Evolutionary conservation across 2,797 vertebrate genomes (phyloP).

Genomic region (Sebastes cheni): DNA sequence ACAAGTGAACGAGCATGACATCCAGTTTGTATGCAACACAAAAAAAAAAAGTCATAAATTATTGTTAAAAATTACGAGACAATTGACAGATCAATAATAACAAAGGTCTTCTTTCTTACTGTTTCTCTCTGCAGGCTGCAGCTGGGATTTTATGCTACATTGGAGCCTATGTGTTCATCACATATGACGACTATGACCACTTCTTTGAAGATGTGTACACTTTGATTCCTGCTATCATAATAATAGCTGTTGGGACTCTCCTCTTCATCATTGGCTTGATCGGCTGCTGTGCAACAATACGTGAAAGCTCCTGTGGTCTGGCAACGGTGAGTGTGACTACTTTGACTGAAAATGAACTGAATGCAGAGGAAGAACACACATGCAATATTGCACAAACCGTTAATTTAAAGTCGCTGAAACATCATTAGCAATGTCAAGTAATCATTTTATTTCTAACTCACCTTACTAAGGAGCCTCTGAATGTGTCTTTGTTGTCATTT

Average conservation of each 20-base stretch:
- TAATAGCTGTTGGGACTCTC: constrained; percentile 93
- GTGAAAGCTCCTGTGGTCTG: constrained; percentile 95
- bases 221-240: constrained; percentile 92
- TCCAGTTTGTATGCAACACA: too few relatives aligned
- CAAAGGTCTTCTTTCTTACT: background rate
- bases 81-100: background rate
- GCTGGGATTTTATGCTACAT: constrained; percentile 97
- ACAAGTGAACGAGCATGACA: too few relatives aligned
- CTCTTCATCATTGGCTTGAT: constrained; percentile 96
- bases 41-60: too few relatives aligned
- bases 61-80: background rate
- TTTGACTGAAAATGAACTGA: background rate
- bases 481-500: constrained; percentile 54
- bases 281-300: constrained; percentile 95
- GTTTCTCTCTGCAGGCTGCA: constrained; percentile 85
- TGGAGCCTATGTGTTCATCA: constrained; percentile 99
- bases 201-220: constrained; percentile 98
- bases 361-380: background rate
- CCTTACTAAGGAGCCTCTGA: background rate
- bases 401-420: too few relatives aligned
- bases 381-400: background rate
- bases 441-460: background rate
- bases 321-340: constrained; percentile 86
- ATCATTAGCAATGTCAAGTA: background rate
- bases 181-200: constrained; percentile 97